Percentiles rank a stretch among this genome's conserved stretches.
Conservation (phyloP, 92 coral and sea anemone genomes). For the Heliopora coerulea region DNA sequence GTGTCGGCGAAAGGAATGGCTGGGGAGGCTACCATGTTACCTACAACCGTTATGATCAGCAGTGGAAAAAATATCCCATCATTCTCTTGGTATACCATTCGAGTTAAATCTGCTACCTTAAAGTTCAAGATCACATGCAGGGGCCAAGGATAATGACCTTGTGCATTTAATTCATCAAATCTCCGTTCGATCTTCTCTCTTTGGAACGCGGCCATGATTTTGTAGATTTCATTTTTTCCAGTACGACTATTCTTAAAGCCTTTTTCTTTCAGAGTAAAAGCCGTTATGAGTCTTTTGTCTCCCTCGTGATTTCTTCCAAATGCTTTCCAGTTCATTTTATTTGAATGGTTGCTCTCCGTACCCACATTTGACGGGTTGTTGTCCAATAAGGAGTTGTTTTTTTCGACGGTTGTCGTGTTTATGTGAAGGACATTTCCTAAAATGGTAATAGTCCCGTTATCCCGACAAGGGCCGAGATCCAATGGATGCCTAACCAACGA, state of each 20-base stretch:
- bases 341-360: background rate
- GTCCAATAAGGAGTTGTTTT: background rate
- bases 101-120: conserved; percentile 52
- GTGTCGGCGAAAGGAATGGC: conserved; percentile 88
- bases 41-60: conserved; percentile 76
- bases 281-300: too few species aligned
- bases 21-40: conserved; percentile 74
- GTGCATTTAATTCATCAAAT: conserved; percentile 76
- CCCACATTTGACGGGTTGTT: background rate
- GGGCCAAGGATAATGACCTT: conserved; percentile 91
- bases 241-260: background rate
- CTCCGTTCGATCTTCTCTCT: conserved; percentile 60
- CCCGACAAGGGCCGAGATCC: conserved; percentile 64
- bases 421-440: background rate
- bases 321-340: background rate
- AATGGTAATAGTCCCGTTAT: conserved; percentile 49
- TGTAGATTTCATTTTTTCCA: background rate
- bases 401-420: background rate
- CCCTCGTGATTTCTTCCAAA: background rate
- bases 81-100: conserved; percentile 49
- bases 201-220: conserved; percentile 39
- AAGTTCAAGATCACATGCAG: conserved; percentile 71
- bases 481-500: conserved; percentile 66
- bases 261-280: background rate
- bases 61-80: conserved; percentile 60